A percentile compares a stretch with the other conserved stretches of the same genome.
phyloP scores from a whole-genome alignment of 64 coral and sea anemone genomes.

The Orbicella faveolata region DNA sequence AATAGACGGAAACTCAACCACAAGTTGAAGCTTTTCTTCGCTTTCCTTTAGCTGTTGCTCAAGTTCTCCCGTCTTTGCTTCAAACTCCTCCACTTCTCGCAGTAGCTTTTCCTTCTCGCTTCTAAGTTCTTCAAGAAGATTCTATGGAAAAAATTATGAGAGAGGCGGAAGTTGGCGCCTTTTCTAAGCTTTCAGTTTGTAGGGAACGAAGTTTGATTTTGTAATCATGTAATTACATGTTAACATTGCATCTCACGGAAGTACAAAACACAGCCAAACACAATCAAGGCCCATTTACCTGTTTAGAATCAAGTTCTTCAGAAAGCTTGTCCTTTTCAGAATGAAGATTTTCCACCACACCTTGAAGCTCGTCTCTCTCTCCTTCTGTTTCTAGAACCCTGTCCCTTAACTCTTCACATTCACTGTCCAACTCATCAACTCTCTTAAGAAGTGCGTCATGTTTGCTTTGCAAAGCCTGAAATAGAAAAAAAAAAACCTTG shows the following conservation, averaged over 20 bases:
- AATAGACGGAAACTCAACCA: conserved; percentile 73
- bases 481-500: not conserved
- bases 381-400: conserved; percentile 75
- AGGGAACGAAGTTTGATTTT: no score
- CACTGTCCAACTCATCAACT: conserved; percentile 87
- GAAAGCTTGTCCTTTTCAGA: conserved; percentile 49
- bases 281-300: conserved; percentile 31
- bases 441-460: conserved; percentile 84
- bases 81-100: conserved; percentile 51
- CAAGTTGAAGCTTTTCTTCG: conserved; percentile 77
- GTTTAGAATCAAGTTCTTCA: conserved; percentile 70
- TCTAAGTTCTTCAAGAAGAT: conserved; percentile 67
- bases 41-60: conserved; percentile 63
- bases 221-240: no score
- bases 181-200: not conserved
- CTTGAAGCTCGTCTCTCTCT: conserved; percentile 85
- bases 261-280: not conserved
- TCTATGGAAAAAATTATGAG: conserved; percentile 32
- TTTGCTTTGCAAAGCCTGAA: conserved; percentile 90
- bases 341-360: conserved; percentile 45
- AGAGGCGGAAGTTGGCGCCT: no score
- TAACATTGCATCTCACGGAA: not conserved
- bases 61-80: conserved; percentile 48
- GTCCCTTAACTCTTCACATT: conserved; percentile 87
- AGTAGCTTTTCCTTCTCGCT: conserved; percentile 73